Conservation (phyloP, 2,888 invertebrate genomes). For the Merodon equestris region DNA sequence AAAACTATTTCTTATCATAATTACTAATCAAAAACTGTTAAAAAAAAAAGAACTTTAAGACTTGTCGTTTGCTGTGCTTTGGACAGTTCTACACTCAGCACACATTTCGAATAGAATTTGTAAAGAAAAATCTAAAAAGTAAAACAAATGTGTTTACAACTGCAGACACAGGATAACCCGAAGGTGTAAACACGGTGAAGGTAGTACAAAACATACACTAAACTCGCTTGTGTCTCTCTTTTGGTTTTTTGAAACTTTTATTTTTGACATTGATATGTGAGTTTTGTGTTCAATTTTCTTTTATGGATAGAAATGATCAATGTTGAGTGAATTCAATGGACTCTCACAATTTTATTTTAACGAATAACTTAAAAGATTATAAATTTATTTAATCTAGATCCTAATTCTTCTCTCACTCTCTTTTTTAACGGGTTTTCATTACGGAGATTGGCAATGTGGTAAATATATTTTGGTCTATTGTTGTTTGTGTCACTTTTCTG, state of each 20-base stretch:
- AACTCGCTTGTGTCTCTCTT: neutral
- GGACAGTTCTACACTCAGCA: constrained; percentile 42
- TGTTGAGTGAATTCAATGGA: constrained; percentile 29
- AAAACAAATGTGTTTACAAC: no score
- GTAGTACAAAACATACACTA: constrained; percentile 29
- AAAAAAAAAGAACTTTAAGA: neutral
- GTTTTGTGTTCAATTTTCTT: constrained; percentile 35
- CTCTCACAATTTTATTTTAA: constrained; percentile 37
- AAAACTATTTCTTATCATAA: neutral
- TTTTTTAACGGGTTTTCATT: constrained; percentile 54
- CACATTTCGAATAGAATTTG: constrained; percentile 33
- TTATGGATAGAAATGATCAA: constrained; percentile 43
- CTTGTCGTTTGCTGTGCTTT: constrained; percentile 19
- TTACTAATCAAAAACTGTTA: neutral
- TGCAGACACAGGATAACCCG: neutral
- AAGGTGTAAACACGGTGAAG: constrained; percentile 3
- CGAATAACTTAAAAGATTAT: constrained; percentile 27
- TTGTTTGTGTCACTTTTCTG: constrained; percentile 70
- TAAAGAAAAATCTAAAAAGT: neutral
- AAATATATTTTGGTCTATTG: constrained; percentile 28
- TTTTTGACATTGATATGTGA: constrained; percentile 33
- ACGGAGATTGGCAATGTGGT: constrained; percentile 6
- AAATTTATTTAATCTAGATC: constrained; percentile 38
- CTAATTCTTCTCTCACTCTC: constrained; percentile 73
- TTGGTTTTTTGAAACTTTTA: constrained; percentile 16